These are phyloP conservation scores for Amblyornis subalaris DNA, from an alignment of 2,113 vertebrate genomes.

Conservation along the genomic window DNA sequence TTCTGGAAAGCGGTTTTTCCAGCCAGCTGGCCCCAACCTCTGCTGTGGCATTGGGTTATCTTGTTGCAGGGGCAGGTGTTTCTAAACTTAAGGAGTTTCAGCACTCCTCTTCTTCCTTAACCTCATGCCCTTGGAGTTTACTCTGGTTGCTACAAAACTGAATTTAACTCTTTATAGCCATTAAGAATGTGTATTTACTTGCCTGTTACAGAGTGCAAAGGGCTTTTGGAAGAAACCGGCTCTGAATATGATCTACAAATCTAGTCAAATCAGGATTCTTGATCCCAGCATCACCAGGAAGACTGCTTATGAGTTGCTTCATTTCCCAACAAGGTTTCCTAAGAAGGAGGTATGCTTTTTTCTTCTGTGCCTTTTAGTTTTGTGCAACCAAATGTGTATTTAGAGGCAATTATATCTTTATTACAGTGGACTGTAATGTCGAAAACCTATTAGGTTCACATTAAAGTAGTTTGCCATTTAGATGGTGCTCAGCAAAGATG, in stretches of 20 bases:
- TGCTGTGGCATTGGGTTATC: background rate
- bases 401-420: background rate
- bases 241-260: conserved; percentile 74
- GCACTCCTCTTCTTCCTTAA: background rate
- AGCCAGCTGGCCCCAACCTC: background rate
- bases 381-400: background rate
- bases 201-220: conserved; percentile 60
- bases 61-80: background rate
- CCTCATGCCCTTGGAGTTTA: background rate
- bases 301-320: conserved; percentile 74
- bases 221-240: conserved; percentile 81
- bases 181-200: background rate
- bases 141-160: background rate
- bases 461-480: background rate
- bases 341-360: conserved; percentile 67
- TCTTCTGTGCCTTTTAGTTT: background rate
- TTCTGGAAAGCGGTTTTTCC: background rate
- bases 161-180: background rate
- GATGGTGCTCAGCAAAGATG: background rate
- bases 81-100: background rate
- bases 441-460: background rate
- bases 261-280: conserved; percentile 76
- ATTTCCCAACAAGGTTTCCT: conserved; percentile 71
- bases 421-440: background rate
- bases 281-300: conserved; percentile 74